Percentiles rank a stretch among this genome's conserved stretches.
phyloP scores from a whole-genome alignment of 2,888 invertebrate species.

The Gnatocerus cornutus region DNA sequence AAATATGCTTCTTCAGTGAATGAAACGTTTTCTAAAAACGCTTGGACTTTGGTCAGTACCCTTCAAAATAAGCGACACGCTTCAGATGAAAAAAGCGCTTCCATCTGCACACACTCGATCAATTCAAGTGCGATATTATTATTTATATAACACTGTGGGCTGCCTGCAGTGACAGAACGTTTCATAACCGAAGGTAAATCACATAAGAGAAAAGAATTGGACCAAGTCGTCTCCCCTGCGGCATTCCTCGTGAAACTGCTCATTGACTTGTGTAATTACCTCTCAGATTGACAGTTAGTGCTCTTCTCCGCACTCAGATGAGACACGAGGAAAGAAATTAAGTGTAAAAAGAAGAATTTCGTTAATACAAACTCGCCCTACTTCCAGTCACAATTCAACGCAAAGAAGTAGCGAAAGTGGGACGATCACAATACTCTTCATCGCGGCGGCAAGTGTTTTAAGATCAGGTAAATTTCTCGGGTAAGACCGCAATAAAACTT shows the following conservation, averaged over 20 bases:
- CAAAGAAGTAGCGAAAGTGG: constrained; percentile 59
- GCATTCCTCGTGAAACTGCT: constrained; percentile 15
- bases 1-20: too few relatives aligned
- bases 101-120: too few relatives aligned
- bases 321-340: neutral
- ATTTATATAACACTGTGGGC: neutral
- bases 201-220: constrained; percentile 14
- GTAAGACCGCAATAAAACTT: neutral
- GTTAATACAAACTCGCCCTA: constrained; percentile 47
- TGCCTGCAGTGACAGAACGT: neutral
- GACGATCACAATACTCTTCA: constrained; percentile 58
- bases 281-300: constrained; percentile 5
- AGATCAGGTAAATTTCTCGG: constrained; percentile 26
- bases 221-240: constrained; percentile 34
- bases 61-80: too few relatives aligned
- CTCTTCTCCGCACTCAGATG: neutral
- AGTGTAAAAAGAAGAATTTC: constrained; percentile 2
- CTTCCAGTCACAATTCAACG: constrained; percentile 45
- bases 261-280: neutral
- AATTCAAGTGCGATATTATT: neutral
- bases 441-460: constrained; percentile 39
- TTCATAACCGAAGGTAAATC: constrained; percentile 7
- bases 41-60: too few relatives aligned
- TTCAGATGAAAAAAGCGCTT: too few relatives aligned
- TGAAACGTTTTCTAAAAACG: too few relatives aligned